Percentiles rank a stretch among this genome's conserved stretches.
phyloP scores from a whole-genome alignment of 2,888 invertebrate genomes.

The Altica lythri region DNA sequence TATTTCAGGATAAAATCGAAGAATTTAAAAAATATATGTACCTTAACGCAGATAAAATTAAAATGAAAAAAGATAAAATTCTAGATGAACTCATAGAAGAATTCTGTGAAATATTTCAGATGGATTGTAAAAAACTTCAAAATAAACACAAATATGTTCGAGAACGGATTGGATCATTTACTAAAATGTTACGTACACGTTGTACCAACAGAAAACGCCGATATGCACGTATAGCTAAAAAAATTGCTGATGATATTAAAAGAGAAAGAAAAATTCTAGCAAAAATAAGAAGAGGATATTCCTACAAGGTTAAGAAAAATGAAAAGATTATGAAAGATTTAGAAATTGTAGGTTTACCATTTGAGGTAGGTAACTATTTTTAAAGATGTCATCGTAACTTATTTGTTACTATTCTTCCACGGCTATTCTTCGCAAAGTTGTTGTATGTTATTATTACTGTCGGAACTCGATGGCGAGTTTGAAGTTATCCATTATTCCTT shows the following conservation, averaged over 20 bases:
- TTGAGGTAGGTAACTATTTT: conserved; percentile 15
- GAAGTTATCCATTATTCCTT: too few species aligned
- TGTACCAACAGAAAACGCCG: conserved; percentile 4
- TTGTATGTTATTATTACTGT: too few species aligned
- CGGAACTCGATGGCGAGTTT: too few species aligned
- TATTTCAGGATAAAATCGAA: conserved; percentile 37
- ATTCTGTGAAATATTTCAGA: conserved; percentile 9
- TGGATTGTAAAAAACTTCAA: conserved; percentile 14
- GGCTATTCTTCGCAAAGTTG: too few species aligned
- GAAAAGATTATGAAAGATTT: conserved; percentile 33
- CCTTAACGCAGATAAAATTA: conserved; percentile 17
- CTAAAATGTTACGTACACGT: conserved; percentile 1
- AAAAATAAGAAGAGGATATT: not conserved
- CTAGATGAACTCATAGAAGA: conserved; percentile 1
- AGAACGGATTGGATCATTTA: conserved; percentile 6
- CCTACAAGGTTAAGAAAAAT: conserved; percentile 25
- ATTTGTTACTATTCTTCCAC: too few species aligned
- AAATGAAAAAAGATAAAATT: conserved; percentile 14
- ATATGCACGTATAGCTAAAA: conserved; percentile 1
- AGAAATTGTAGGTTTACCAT: conserved; percentile 29
- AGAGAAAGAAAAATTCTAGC: conserved; percentile 8
- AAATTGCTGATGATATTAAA: conserved; percentile 11
- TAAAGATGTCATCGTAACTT: too few species aligned
- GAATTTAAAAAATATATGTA: conserved; percentile 28
- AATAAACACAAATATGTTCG: conserved; percentile 1